Conservation (phyloP, 2,797 vertebrate genomes). For the Melopsittacus undulatus region DNA sequence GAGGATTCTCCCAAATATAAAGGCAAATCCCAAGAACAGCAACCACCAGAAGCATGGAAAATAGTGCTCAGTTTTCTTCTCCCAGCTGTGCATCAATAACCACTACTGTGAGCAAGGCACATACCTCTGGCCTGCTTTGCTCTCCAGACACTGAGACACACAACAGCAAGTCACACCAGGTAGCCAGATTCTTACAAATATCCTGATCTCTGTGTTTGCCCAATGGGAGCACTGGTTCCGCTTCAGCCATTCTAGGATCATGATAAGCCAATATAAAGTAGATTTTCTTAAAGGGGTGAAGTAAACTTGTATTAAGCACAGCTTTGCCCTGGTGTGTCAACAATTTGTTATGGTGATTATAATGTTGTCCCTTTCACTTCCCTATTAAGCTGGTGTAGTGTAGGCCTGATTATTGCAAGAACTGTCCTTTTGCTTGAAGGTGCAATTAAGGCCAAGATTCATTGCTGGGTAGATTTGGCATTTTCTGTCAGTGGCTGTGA, state of each 20-base stretch:
- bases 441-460: neutral
- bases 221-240: neutral
- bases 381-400: neutral
- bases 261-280: neutral
- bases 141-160: neutral
- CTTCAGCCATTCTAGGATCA: neutral
- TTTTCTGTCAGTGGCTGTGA: neutral
- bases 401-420: neutral
- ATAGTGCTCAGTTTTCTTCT: neutral
- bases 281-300: neutral
- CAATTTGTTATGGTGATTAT: neutral
- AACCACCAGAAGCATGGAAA: neutral
- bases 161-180: neutral
- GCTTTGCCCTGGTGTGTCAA: neutral
- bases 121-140: neutral
- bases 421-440: neutral
- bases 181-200: accelerated
- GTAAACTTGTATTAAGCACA: neutral
- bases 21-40: neutral
- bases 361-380: neutral
- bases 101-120: neutral
- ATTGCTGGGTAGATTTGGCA: neutral
- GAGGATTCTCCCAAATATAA: neutral
- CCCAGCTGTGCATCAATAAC: neutral
- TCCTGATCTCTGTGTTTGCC: neutral